A percentile compares a stretch with the other conserved stretches of the same genome.
phyloP scores from a whole-genome alignment of 2,113 vertebrate genomes.

The Microcebus griseorufus region DNA sequence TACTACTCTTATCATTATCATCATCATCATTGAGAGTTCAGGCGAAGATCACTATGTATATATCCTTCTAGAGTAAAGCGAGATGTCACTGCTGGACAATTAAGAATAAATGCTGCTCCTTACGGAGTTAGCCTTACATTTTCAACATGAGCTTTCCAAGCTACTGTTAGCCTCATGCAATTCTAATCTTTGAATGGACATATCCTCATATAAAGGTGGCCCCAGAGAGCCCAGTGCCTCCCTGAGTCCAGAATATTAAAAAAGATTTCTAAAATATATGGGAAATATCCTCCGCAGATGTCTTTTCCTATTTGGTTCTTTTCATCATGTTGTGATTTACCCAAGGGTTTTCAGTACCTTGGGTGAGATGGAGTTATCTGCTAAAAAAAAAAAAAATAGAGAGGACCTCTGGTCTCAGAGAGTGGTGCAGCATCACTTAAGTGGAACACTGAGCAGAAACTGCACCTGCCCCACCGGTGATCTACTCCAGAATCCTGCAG shows the following conservation, averaged over 20 bases:
- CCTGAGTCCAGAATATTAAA: conserved; percentile 2
- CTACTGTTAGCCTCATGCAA: background rate
- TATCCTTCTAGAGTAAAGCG: background rate
- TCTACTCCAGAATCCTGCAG: background rate
- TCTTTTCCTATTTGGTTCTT: conserved; percentile 40
- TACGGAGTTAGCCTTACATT: background rate
- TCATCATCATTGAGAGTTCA: background rate
- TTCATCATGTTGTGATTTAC: background rate
- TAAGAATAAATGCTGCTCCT: conserved; percentile 4
- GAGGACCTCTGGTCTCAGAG: background rate
- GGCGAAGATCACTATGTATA: background rate
- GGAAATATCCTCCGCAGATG: background rate
- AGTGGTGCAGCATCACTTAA: background rate
- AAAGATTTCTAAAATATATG: conserved; percentile 13
- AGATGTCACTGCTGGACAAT: background rate
- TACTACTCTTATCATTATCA: background rate
- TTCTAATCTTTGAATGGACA: conserved; percentile 7
- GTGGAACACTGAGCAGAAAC: background rate
- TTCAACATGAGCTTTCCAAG: background rate
- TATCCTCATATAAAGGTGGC: background rate
- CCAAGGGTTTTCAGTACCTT: background rate
- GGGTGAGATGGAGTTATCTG: background rate
- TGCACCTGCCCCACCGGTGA: background rate
- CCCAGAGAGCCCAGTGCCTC: background rate
- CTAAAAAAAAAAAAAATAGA: conserved; percentile 3